Base-by-base conservation (phyloP, 2,888 invertebrate genomes). In the Caenorhabditis sp. region DNA sequence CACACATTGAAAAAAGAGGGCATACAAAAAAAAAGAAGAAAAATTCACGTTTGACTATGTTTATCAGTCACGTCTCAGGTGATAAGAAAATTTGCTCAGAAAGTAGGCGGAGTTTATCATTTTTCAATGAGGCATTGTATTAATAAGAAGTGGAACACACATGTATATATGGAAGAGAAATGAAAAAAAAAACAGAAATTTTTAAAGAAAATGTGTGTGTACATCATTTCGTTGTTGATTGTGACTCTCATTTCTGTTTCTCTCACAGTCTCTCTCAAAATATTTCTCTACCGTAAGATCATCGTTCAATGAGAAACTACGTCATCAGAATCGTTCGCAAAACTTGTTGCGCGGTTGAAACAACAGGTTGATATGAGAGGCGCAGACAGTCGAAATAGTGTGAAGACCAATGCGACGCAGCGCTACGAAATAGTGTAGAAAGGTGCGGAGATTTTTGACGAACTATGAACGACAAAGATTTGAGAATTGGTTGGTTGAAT, bases 381-480 rank as follows among this genome's bases (percentile, higher is more conserved):
- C 68, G 71, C 73, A 66, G 76, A 67, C 64, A 56, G 43, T 4
- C n/a, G 67, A 78, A 71, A 76, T 74, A 78, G 38, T 38, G 69
- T 63, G 54, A 59, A 70, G 78, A 78, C 75, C 78, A 73, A 67
- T 60, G 62, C 61, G 63, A 61, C 70, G 73, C 63, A 76, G 72
- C 50, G 17, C 23, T 56, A 23, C 59, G 31, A 70, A 62, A 56
- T 59, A 57, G 49, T 21, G 53, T 23, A 50, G 65, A 57, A 52
- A 26, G 63, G 52, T 38, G 65, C 43, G 68, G 68, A 73, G 62
- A 73, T 64, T 73, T 72, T 73, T 68, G 69, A 68, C 78, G 78
- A 78, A 78, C 78, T 78, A 73, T 73, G 78, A 78, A 78, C 78
- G 78, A 78, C 74, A 67, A 78, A 76, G 70, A 76, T 76, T 76